Base-by-base conservation (phyloP, 2,113 vertebrate species). In the Clupea harengus region DNA sequence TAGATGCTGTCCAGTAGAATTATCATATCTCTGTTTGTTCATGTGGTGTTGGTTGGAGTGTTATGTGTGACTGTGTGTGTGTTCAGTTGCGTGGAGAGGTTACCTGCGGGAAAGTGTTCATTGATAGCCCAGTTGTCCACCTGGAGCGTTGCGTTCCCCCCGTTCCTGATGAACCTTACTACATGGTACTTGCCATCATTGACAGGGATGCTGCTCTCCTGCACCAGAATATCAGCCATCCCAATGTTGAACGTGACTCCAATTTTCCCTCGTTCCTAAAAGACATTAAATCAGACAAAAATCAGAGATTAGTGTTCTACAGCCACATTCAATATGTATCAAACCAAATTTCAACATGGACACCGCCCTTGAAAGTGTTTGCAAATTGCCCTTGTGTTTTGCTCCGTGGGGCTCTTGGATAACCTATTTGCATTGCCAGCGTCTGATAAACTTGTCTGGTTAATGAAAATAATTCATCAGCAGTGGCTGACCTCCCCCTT, bases 181-280 rank as follows among this genome's bases (percentile, higher is more conserved):
- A 99, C 97, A 0, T 99, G 98, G 90, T 99, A 99, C 90, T 99
- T 99, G 84, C 98, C 98, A 72, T 99, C 98, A 81, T 99, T 99
- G 49, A 99, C 98, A 0, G 98, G 96, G 8, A 94, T 98, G 87
- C 97, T 97, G 89, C 95, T 96, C 86, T 99, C 98, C 91, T 96
- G 96, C 89, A 99, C 98, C 44, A 94, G 96, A 89, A 99, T 99
- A 86, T 99, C 98, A 88, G 97, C 96, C 0, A 96, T 97, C 50
- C 98, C 98, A 22, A 99, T 98, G 93, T 99, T 99, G 93, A 99
- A 99, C 20, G 97, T 98, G 84, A 99, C 98, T 28, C 98, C 97
- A 67, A 99, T 98, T 93, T 99, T 99, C 75, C 98, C 98, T 94
- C 99, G 97, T 91, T 98, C 97, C 98, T 99, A 86, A 87, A 94